Evolutionary conservation across 2,113 vertebrate genomes (phyloP).

Genomic region (Garra rufa): DNA sequence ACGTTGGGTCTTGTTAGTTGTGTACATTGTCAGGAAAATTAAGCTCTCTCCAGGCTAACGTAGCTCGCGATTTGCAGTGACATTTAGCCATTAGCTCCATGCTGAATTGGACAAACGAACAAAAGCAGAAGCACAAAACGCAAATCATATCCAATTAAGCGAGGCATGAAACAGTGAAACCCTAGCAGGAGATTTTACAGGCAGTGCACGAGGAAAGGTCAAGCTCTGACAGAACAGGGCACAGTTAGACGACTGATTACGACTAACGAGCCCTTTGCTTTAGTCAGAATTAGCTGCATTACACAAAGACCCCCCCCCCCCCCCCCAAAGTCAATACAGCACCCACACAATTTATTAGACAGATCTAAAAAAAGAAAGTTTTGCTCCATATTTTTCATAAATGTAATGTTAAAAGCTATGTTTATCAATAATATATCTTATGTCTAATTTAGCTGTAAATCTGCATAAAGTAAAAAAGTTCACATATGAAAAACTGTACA

Average conservation of each 20-base stretch:
- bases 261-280: conserved; percentile 87
- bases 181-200: conserved; percentile 77
- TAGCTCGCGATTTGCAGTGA: conserved; percentile 82
- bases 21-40: conserved; percentile 69
- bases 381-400: neutral
- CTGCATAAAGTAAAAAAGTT: neutral
- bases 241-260: conserved; percentile 69
- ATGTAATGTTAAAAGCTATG: neutral
- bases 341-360: conserved; percentile 27
- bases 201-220: conserved; percentile 87
- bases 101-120: conserved; percentile 75
- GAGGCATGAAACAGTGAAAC: conserved; percentile 85
- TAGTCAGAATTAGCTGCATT: conserved; percentile 70
- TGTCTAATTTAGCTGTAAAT: neutral
- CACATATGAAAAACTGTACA: neutral
- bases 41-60: conserved; percentile 76
- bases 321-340: conserved; percentile 25
- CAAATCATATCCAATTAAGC: conserved; percentile 89
- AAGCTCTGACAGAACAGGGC: conserved; percentile 78
- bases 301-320: conserved; percentile 36
- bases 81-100: conserved; percentile 86
- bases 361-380: neutral
- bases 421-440: neutral
- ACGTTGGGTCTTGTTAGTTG: conserved; percentile 65
- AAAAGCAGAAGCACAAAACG: conserved; percentile 74